phyloP scores from a whole-genome alignment of 1,140 invertebrate genomes.

The Druon quercuslanigerum region DNA sequence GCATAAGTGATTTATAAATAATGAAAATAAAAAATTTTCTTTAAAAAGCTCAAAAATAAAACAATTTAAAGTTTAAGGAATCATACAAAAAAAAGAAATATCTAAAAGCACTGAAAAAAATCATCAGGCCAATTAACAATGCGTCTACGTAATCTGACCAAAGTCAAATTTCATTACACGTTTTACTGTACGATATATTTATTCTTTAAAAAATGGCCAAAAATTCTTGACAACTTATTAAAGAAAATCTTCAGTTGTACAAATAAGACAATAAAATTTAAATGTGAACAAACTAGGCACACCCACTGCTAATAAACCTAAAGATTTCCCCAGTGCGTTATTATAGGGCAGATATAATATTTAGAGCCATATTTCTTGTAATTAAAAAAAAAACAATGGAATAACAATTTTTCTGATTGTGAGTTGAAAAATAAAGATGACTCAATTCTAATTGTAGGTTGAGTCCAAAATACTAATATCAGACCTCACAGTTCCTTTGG shows the following conservation, averaged over 20 bases:
- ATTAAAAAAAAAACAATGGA: slow-evolving; percentile 12
- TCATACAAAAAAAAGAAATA: neutral
- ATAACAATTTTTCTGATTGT: neutral
- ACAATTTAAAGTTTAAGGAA: neutral
- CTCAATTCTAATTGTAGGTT: neutral
- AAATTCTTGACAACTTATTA: neutral
- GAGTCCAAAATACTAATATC: neutral
- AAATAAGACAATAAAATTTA: neutral
- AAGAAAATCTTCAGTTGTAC: neutral
- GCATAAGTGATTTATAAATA: no score
- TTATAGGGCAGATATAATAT: slow-evolving; percentile 20
- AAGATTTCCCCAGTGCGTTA: slow-evolving; percentile 28
- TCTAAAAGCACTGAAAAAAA: slow-evolving; percentile 19
- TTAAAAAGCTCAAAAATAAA: neutral
- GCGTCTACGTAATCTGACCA: slow-evolving; percentile 6
- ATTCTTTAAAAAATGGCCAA: neutral
- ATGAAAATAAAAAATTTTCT: no score
- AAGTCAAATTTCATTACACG: neutral
- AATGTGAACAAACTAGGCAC: slow-evolving; percentile 4
- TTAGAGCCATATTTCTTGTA: slow-evolving; percentile 20
- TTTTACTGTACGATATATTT: neutral
- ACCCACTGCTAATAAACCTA: slow-evolving; percentile 27
- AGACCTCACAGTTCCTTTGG: no score
- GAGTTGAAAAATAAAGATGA: neutral
- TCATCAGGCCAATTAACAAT: slow-evolving; percentile 18